Conservation (phyloP, 2,113 vertebrate genomes). For the Patagioenas fasciata region DNA sequence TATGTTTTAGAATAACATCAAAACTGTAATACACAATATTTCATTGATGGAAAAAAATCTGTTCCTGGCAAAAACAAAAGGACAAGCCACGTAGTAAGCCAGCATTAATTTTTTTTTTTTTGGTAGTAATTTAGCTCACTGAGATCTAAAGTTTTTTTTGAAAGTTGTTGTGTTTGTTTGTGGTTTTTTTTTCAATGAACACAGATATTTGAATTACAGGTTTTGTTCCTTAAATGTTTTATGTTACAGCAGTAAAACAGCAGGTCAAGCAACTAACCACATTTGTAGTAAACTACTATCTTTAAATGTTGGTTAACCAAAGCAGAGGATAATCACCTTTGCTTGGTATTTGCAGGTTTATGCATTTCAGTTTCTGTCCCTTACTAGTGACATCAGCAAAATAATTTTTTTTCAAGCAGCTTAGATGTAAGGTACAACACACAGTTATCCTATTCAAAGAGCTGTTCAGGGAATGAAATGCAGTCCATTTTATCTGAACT, state of each 20-base stretch:
- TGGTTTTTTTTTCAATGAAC: not conserved
- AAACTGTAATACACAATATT: not conserved
- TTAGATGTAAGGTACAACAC: not conserved
- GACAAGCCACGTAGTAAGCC: not conserved
- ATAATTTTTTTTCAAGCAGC: not conserved
- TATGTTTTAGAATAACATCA: slow-evolving; percentile 46
- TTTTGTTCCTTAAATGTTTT: not conserved
- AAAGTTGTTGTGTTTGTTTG: not conserved
- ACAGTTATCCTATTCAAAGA: not conserved
- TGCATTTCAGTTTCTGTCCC: not conserved
- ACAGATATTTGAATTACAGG: not conserved
- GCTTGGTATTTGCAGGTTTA: not conserved
- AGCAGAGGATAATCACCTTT: not conserved
- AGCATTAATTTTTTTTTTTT: not conserved
- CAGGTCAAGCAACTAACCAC: not conserved
- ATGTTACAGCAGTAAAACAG: not conserved
- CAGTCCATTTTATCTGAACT: not conserved
- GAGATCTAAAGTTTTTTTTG: not conserved
- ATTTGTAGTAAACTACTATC: not conserved
- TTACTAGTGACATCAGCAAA: not conserved
- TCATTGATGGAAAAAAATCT: not conserved
- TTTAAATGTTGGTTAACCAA: not conserved
- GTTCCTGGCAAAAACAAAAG: not conserved
- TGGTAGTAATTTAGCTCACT: not conserved
- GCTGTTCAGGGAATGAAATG: not conserved